Percentiles rank a stretch among this genome's conserved stretches.
These are phyloP conservation scores for Brenthis hecate DNA, from an alignment of 2,888 invertebrate genomes.

Conservation along the genomic window DNA sequence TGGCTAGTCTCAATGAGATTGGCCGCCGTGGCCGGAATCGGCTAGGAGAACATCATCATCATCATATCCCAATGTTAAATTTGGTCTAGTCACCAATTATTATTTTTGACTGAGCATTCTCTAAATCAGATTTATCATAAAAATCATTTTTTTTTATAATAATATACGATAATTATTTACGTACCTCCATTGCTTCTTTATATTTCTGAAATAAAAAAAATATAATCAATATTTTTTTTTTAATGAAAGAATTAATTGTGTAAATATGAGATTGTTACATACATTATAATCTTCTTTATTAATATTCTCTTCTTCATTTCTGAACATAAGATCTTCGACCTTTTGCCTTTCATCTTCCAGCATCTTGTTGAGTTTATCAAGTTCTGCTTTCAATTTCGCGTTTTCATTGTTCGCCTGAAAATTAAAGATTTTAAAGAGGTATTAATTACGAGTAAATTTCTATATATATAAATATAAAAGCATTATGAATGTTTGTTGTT, in stretches of 20 bases:
- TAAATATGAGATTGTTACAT: slow-evolving; percentile 40
- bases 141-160: no score
- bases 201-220: slow-evolving; percentile 72
- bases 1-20: no score
- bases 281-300: slow-evolving; percentile 94
- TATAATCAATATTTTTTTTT: slow-evolving; percentile 22
- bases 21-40: no score
- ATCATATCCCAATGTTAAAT: no score
- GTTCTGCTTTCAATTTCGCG: slow-evolving; percentile 80
- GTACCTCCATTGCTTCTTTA: slow-evolving; percentile 76
- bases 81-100: no score
- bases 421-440: no score
- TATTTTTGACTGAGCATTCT: no score
- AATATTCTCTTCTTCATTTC: slow-evolving; percentile 95
- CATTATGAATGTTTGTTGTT: no score
- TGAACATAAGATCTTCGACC: slow-evolving; percentile 94
- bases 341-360: slow-evolving; percentile 91
- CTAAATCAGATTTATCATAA: no score
- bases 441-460: no score
- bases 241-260: slow-evolving; percentile 12
- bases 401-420: slow-evolving; percentile 78
- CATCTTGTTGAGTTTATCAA: slow-evolving; percentile 82
- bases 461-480: no score
- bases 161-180: slow-evolving; percentile 30
- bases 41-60: no score